Conservation (phyloP, 2,113 vertebrate species). For the Raja brachyura region DNA sequence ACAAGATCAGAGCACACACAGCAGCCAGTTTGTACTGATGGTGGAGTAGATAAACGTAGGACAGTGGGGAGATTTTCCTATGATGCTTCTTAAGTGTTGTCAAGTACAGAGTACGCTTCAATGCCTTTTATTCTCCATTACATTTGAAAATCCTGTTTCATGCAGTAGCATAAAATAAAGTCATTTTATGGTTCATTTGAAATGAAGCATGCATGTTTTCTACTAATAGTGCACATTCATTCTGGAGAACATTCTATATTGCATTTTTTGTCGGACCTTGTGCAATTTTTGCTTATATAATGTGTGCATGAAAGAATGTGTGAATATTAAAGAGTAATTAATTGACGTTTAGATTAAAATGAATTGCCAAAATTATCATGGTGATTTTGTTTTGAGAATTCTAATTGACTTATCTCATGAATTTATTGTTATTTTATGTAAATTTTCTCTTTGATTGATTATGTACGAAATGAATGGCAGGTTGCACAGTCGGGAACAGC, state of each 20-base stretch:
- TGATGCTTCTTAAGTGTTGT: too few species aligned
- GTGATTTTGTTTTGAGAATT: conserved; percentile 1
- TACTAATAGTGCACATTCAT: background rate
- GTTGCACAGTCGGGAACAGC: background rate
- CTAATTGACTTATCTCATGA: conserved; percentile 26
- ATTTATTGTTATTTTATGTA: conserved; percentile 23
- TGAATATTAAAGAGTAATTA: background rate
- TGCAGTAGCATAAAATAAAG: conserved; percentile 28
- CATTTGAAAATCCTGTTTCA: conserved; percentile 11
- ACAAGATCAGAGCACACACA: too few species aligned
- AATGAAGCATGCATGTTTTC: background rate
- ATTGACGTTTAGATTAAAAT: conserved; percentile 13
- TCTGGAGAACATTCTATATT: background rate
- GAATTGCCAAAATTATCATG: background rate
- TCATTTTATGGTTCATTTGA: conserved; percentile 8
- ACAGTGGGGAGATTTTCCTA: too few species aligned
- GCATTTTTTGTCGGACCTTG: background rate
- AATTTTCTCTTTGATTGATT: background rate
- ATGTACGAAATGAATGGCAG: background rate
- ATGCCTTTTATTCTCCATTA: background rate
- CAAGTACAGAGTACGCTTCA: background rate
- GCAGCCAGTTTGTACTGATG: too few species aligned
- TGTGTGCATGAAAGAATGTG: background rate
- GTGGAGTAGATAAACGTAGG: too few species aligned
- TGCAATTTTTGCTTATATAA: conserved; percentile 5